Evolutionary conservation across 1,140 invertebrate species (phyloP), one percentile per base, ranked within the genome.

Genomic region (Littorina saxatilis): DNA sequence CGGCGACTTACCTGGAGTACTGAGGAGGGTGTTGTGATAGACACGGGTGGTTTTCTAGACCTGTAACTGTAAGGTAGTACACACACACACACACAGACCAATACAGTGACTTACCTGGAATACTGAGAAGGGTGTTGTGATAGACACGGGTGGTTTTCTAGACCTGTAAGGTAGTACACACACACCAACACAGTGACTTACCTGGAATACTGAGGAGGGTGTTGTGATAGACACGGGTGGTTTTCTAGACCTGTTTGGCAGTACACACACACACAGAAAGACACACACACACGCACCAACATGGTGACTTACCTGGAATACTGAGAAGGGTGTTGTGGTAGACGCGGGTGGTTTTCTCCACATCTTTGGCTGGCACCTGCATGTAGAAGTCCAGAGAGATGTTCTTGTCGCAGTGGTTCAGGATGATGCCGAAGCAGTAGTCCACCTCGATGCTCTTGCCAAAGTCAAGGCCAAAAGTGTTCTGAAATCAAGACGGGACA

Each of bases 351-450:
- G 55, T 52, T 50, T 50, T 70, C 27, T 75, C 55, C 40, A 82
- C 70, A 29, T 55, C 50, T 29, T 52, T 82, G 4, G 66, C 50
- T 13, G 80, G 80, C 15, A 82, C 80, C 37, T 80, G 77, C 40
- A 84, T 72, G 68, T 84, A 84, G 58, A 84, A 79, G 73, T 83
- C 82, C 29, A 81, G 39, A 61, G 61, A 66, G 58, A 83, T 40
- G 13, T 79, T 79, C 2, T 78, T 70, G 73, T 81, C 74, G 50
- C 82, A 83, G 79, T 80, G 79, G 52, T 84, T 84, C 27, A 84
- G 76, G 11, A 63, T 50, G 23, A 81, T 73, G 5, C 83, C 83
- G n/a, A 83, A 83, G 52, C 82, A 83, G 61, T 78, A 83, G 73
- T 83, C 82, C 35, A 83, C 79, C 29, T 83, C 79, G n/a, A 80